Conservation (phyloP, 2,113 vertebrate species). For the Scophthalmus maximus region DNA sequence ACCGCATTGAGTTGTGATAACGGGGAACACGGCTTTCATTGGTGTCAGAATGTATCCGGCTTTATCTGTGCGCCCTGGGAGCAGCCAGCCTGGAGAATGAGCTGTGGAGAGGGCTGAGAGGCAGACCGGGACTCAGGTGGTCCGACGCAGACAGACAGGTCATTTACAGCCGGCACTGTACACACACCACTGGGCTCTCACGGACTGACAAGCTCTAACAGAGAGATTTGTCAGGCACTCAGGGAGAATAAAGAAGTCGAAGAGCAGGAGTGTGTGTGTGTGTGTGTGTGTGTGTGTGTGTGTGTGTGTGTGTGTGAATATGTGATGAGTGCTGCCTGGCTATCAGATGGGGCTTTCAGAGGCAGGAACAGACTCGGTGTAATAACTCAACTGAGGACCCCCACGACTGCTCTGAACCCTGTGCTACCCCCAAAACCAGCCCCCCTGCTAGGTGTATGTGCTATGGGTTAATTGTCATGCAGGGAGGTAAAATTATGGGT, state of each 20-base stretch:
- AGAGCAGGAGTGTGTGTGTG: constrained; percentile 39
- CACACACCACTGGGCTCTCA: constrained; percentile 68
- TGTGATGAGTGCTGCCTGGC: constrained; percentile 57
- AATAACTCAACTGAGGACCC: constrained; percentile 68
- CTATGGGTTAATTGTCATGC: constrained; percentile 96
- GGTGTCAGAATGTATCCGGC: constrained; percentile 71
- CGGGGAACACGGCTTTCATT: constrained; percentile 65
- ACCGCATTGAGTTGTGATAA: constrained; percentile 66
- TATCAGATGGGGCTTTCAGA: constrained; percentile 57
- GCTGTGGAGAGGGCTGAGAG: constrained; percentile 47
- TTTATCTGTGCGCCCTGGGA: constrained; percentile 68
- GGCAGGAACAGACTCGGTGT: constrained; percentile 56
- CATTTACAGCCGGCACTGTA: constrained; percentile 69
- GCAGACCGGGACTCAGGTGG: constrained; percentile 78
- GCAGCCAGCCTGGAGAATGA: constrained; percentile 67
- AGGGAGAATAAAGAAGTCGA: constrained; percentile 68
- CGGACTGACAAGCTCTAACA: constrained; percentile 73
- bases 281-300: constrained; percentile 16
- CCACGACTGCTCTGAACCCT: constrained; percentile 61
- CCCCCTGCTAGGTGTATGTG: constrained; percentile 71
- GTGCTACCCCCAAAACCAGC: constrained; percentile 55
- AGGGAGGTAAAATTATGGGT: constrained; percentile 93
- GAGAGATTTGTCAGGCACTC: constrained; percentile 76
- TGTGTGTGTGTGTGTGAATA: constrained; percentile 37
- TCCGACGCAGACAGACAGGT: constrained; percentile 75